Percentiles rank a stretch among this genome's conserved stretches.
Evolutionary conservation across 2,888 invertebrate genomes (phyloP).

Genomic region (Crematogaster levior): DNA sequence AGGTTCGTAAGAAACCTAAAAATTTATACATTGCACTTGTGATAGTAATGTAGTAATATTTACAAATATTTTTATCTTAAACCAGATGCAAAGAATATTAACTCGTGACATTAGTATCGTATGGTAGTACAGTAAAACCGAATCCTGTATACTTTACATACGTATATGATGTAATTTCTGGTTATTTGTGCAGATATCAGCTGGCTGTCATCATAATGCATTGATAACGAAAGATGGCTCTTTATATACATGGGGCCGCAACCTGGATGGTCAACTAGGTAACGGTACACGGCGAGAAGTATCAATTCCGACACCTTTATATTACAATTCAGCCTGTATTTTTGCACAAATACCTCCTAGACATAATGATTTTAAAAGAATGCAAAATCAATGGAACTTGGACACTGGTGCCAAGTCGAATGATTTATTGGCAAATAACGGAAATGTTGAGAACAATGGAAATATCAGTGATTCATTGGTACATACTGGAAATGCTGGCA

Average conservation of each 20-base stretch:
- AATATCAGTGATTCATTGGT: conserved; percentile 55
- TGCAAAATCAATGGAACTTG: conserved; percentile 35
- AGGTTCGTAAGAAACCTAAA: conserved; percentile 85
- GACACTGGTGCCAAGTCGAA: conserved; percentile 35
- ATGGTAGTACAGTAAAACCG: neutral
- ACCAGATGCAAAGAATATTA: neutral
- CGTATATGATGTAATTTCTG: neutral
- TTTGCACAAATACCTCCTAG: conserved; percentile 78
- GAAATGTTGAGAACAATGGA: conserved; percentile 56
- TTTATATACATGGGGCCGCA: conserved; percentile 95
- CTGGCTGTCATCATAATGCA: conserved; percentile 94
- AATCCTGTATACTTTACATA: neutral
- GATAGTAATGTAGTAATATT: conserved; percentile 16
- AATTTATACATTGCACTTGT: neutral
- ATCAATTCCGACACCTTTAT: conserved; percentile 87
- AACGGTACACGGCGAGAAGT: conserved; percentile 89
- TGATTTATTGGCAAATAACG: conserved; percentile 6
- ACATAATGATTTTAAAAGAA: conserved; percentile 59
- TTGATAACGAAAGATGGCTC: conserved; percentile 90
- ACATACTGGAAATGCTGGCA: conserved; percentile 67
- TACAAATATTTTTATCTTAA: conserved; percentile 3
- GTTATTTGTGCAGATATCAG: conserved; percentile 84
- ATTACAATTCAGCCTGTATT: conserved; percentile 84
- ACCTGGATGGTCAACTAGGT: conserved; percentile 96
- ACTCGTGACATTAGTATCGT: neutral